phyloP scores from a whole-genome alignment of 2,888 invertebrate genomes.

The Hetaerina titia region DNA sequence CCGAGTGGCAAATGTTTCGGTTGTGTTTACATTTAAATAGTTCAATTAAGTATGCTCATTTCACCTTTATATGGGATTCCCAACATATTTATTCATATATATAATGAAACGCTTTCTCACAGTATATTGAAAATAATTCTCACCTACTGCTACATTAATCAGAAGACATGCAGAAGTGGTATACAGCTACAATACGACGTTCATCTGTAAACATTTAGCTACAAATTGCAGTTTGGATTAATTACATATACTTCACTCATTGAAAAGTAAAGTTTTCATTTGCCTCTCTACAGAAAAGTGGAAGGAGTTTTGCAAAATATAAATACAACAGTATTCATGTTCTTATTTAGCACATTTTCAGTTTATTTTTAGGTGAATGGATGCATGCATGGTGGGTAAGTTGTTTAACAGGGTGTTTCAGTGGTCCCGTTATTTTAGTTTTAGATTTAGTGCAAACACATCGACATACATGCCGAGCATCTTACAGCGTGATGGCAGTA shows the following conservation, averaged over 20 bases:
- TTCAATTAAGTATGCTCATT: slow-evolving; percentile 60
- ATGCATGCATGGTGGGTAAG: slow-evolving; percentile 59
- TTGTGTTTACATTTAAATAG: slow-evolving; percentile 62
- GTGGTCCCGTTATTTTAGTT: slow-evolving; percentile 60
- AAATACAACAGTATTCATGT: slow-evolving; percentile 61
- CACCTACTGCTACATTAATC: slow-evolving; percentile 63
- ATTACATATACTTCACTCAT: slow-evolving; percentile 51
- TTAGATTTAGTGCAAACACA: slow-evolving; percentile 63
- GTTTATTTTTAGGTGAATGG: slow-evolving; percentile 64
- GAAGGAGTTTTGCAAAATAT: slow-evolving; percentile 64
- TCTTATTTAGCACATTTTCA: slow-evolving; percentile 58
- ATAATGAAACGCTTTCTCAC: slow-evolving; percentile 67
- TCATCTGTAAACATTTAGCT: slow-evolving; percentile 67
- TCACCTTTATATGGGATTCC: slow-evolving; percentile 59
- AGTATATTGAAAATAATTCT: slow-evolving; percentile 54
- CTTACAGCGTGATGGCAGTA: slow-evolving; percentile 34
- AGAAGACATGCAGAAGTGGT: slow-evolving; percentile 58
- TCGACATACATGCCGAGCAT: slow-evolving; percentile 62
- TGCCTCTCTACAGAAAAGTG: slow-evolving; percentile 58
- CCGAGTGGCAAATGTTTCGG: slow-evolving; percentile 45
- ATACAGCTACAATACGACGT: slow-evolving; percentile 61
- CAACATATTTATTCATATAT: slow-evolving; percentile 52
- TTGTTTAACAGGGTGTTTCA: slow-evolving; percentile 66
- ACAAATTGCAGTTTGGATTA: slow-evolving; percentile 53
- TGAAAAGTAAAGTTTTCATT: slow-evolving; percentile 43